Evolutionary conservation across 2,888 invertebrate genomes (phyloP), one percentile per base, ranked within the genome.

Genomic region (Lasioglossum lativentre): DNA sequence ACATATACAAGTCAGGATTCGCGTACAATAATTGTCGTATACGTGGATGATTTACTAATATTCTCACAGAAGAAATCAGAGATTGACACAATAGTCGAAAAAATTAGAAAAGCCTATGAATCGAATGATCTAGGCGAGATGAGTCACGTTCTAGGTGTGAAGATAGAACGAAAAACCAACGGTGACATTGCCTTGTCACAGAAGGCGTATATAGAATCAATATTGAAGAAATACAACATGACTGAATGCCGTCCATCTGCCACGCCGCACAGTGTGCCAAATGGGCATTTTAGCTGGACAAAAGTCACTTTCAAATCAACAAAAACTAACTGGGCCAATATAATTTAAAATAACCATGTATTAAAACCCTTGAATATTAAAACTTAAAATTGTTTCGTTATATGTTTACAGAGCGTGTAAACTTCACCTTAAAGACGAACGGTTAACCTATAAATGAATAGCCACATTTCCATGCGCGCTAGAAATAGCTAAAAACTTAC

Each of bases 1-100:
- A 45, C 38, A 12, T 80, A 80, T 3, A 47, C 27, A 16, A 66
- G 30, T 4, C n/a, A 78, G 3, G 70, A 75, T 34, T 40, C 45
- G 0, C 16, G 59, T 30, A 68, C 75, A 16, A 59, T 78, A 4
- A 14, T 78, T 56, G 12, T 78, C 14, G 34, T 75, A 23, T 78
- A 74, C 30, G 78, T 82, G 0, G 82, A 71, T 19, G 78, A 82
- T 8, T 78, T 75, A 12, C 75, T 82, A 3, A 59, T 82, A 19
- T 78, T 78, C 10, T 66, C 72, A 8, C 63, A 52, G 19, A n/a
- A 56, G 8, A 23, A 72, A 23, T 77, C 14, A 14, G 23, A 59
- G 23, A 73, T 23, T 10, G 70, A 82, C 16, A 42, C 19, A 34
- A 27, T 83, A 23, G 59, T 45, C 30, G 2, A 0, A 0, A 45